Conservation (phyloP, 2,797 vertebrate species). For the Tinamus major region DNA sequence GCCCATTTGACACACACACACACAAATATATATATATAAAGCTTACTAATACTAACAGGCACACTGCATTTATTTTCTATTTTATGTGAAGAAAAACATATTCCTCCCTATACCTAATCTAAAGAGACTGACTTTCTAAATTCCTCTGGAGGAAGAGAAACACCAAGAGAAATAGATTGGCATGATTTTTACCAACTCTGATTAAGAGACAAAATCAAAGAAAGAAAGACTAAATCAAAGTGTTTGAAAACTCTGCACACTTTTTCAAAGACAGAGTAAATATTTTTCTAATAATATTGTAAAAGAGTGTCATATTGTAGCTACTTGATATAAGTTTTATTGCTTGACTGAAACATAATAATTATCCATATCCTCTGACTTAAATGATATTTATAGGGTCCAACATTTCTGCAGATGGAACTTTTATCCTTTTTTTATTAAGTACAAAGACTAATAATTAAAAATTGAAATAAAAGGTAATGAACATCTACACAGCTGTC, state of each 20-base stretch:
- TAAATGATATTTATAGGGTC: background rate
- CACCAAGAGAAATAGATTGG: background rate
- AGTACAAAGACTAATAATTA: constrained; percentile 24
- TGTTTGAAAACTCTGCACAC: background rate
- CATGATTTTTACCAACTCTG: background rate
- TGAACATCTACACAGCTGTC: background rate
- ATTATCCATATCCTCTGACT: constrained; percentile 1
- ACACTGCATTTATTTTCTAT: background rate
- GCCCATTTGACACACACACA: background rate
- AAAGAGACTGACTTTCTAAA: background rate
- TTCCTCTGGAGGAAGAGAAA: background rate
- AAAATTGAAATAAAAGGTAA: constrained; percentile 40
- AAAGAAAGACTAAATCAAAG: background rate
- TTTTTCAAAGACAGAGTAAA: constrained; percentile 9
- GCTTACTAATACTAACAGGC: background rate
- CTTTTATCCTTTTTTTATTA: constrained; percentile 31
- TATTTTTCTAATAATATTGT: constrained; percentile 7
- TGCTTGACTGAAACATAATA: constrained; percentile 4
- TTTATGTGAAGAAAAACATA: background rate
- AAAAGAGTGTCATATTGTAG: background rate
- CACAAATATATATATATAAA: background rate
- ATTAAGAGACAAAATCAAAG: background rate
- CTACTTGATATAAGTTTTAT: background rate
- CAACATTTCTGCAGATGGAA: background rate
- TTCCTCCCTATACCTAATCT: background rate